Evolutionary conservation across 2,888 invertebrate species (phyloP), one percentile per base, ranked within the genome.

Genomic region (Drosophila conformis): DNA sequence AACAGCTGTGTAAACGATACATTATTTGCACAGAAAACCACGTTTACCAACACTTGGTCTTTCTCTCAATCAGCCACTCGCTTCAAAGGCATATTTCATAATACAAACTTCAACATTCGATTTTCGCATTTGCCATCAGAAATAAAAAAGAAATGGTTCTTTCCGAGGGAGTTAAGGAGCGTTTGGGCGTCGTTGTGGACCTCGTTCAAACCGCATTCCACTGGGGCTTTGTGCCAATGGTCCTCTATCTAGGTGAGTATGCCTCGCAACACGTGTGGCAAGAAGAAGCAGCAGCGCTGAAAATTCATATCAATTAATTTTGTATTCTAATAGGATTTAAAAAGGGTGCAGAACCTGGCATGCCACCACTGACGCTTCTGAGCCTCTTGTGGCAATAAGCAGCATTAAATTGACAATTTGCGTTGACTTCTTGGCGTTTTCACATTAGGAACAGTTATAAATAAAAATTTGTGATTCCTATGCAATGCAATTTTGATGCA

Each of bases 151-250:
- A 61, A 66, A 83, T 93, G 92, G 89, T 83, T 59, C 73, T 94
- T 56, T 93, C 94, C 69, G 94, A 94, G 42, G 94, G 94, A 73
- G 95, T 94, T 2, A 95, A 95, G 91, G 95, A 95, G 84, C 94
- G 96, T 81, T 91, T 96, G 54, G 94, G 94, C 40, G 92, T 94
- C 35, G 95, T 96, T 10, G 92, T 96, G 53, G 94, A 94, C 52
- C 76, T 94, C 0, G 94, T 94, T 13, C 95, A 95, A 92, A 94
- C 94, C 1, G 93, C 94, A 64, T 96, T 96, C 79, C 96, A 96
- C 83, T 96, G 95, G 94, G 96, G 95, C 51, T 96, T 96, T 78
- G 95, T 96, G 69, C 96, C 96, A 1, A 94, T 95, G 46, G 95
- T 96, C 33, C 90, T 96, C 21, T 96, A 95, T 92, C 92, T 96